A percentile compares a stretch with the other conserved stretches of the same genome.
phyloP scores from a whole-genome alignment of 2,797 vertebrate species.

The Kryptopterus vitreolus region DNA sequence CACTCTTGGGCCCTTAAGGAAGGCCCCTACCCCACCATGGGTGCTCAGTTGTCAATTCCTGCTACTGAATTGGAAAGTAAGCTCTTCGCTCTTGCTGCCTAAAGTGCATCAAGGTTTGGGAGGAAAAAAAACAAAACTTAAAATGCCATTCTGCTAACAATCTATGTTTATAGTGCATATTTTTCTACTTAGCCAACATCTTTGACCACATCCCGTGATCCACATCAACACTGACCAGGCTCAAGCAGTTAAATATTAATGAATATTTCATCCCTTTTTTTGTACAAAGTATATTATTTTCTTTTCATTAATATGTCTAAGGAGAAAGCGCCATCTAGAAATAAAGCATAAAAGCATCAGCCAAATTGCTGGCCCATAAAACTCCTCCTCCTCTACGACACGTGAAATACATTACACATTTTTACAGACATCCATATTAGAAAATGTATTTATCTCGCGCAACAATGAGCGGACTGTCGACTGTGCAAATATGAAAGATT shows the following conservation, averaged over 20 bases:
- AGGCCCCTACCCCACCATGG: too few relatives aligned
- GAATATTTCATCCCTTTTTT: not conserved
- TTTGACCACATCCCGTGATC: not conserved
- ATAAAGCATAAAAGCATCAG: not conserved
- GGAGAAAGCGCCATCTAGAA: not conserved
- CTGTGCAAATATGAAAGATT: constrained; percentile 15
- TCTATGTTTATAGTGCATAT: not conserved
- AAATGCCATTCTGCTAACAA: not conserved
- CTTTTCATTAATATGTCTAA: not conserved
- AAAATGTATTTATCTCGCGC: constrained; percentile 3
- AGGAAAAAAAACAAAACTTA: too few relatives aligned
- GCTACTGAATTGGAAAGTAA: too few relatives aligned
- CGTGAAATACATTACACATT: not conserved
- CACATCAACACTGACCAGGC: not conserved
- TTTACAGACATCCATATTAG: not conserved
- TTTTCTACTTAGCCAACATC: not conserved
- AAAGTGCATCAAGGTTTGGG: too few relatives aligned
- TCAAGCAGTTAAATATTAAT: not conserved
- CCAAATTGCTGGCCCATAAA: not conserved
- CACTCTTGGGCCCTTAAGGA: too few relatives aligned
- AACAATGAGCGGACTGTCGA: constrained; percentile 7
- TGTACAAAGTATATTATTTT: not conserved
- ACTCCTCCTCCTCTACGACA: not conserved
- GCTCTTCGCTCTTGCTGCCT: too few relatives aligned
- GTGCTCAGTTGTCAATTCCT: too few relatives aligned